Conservation (phyloP, 2,888 invertebrate genomes). For the Apamea crenata region DNA sequence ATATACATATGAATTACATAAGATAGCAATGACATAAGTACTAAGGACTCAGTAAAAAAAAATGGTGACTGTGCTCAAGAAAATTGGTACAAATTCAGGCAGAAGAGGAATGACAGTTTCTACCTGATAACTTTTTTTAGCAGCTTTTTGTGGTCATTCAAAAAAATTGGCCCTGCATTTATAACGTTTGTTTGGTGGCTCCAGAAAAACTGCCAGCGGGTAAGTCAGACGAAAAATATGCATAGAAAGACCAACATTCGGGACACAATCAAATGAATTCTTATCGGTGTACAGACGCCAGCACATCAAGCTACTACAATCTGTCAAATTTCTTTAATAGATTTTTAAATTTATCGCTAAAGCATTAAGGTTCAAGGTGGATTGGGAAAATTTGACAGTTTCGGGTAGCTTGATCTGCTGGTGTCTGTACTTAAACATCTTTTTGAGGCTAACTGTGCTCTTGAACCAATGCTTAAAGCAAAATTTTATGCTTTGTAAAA, state of each 20-base stretch:
- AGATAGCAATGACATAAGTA: too few species aligned
- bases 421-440: not conserved
- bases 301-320: too few species aligned
- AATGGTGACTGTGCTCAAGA: not conserved
- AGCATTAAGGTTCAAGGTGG: too few species aligned
- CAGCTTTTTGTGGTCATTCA: not conserved
- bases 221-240: not conserved
- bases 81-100: not conserved
- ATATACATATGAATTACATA: too few species aligned
- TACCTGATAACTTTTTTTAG: not conserved
- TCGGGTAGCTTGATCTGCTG: too few species aligned
- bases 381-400: too few species aligned
- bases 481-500: not conserved
- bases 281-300: not conserved
- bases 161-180: not conserved
- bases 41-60: not conserved
- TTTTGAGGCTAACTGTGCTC: not conserved
- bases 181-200: not conserved
- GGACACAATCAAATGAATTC: not conserved
- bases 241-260: not conserved
- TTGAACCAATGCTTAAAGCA: not conserved
- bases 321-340: too few species aligned
- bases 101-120: not conserved
- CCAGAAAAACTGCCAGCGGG: not conserved
- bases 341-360: too few species aligned